These are phyloP conservation scores for Drosophila nigromelanica DNA, from an alignment of 1,140 invertebrate genomes.

Conservation along the genomic window DNA sequence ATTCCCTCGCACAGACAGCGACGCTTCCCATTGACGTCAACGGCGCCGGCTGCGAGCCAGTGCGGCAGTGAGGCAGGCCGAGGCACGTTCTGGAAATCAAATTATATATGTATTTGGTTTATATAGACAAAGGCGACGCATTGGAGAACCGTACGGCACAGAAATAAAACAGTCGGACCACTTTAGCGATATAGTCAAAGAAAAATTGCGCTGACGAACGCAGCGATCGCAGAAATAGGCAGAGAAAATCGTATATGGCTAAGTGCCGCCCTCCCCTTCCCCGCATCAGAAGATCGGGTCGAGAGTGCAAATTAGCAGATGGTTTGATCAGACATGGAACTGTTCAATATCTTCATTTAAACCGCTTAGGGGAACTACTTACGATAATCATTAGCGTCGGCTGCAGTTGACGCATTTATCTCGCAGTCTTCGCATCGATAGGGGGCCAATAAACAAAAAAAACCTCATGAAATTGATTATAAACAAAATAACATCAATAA, in stretches of 20 bases:
- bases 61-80: conserved; percentile 54
- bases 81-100: conserved; percentile 78
- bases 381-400: conserved; percentile 22
- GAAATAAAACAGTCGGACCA: conserved; percentile 38
- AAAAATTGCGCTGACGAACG: conserved; percentile 33
- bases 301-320: conserved; percentile 70
- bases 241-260: conserved; percentile 23
- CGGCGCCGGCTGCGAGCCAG: conserved; percentile 54
- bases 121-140: conserved; percentile 45
- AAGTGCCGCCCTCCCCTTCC: conserved; percentile 7
- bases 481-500: conserved; percentile 66
- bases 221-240: conserved; percentile 11
- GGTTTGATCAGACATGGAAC: conserved; percentile 31
- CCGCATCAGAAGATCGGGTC: conserved; percentile 61
- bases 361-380: conserved; percentile 27
- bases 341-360: conserved; percentile 29
- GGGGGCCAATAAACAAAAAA: conserved; percentile 46
- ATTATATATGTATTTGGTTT: conserved; percentile 44
- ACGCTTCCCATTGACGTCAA: conserved; percentile 66
- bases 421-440: too few relatives aligned
- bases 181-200: conserved; percentile 36
- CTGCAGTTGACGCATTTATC: conserved; percentile 52
- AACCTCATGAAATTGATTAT: conserved; percentile 68
- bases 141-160: conserved; percentile 15
- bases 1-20: conserved; percentile 26